phyloP scores from a whole-genome alignment of 2,113 vertebrate genomes.

The Gobius niger region DNA sequence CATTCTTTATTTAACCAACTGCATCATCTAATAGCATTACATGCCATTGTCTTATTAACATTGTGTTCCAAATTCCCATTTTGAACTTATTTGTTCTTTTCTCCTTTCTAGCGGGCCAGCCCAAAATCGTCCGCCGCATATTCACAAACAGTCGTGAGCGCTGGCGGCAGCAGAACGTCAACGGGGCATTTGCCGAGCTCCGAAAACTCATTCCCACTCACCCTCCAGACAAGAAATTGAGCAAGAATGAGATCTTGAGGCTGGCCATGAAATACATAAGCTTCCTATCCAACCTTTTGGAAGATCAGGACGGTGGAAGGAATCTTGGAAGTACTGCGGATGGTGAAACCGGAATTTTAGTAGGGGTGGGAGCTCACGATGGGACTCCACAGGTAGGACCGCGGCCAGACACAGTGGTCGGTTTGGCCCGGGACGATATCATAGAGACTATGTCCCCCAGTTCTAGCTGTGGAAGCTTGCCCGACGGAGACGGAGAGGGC shows the following conservation, averaged over 20 bases:
- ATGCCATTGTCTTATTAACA: not conserved
- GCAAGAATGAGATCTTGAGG: slow-evolving; percentile 95
- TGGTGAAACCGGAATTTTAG: slow-evolving; percentile 79
- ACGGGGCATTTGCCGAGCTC: slow-evolving; percentile 91
- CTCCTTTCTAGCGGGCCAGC: slow-evolving; percentile 81
- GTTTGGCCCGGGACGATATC: slow-evolving; percentile 86
- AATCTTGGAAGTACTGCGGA: slow-evolving; percentile 82
- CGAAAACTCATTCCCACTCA: slow-evolving; percentile 94
- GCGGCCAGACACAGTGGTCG: slow-evolving; percentile 78
- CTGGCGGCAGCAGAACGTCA: slow-evolving; percentile 96
- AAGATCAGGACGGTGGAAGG: slow-evolving; percentile 89
- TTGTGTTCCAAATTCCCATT: not conserved
- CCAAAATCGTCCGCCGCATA: slow-evolving; percentile 91
- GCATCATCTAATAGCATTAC: slow-evolving; percentile 21
- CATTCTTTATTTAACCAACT: slow-evolving; percentile 15
- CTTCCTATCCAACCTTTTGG: slow-evolving; percentile 93
- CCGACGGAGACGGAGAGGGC: slow-evolving; percentile 88
- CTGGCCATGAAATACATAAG: slow-evolving; percentile 98
- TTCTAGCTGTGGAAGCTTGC: slow-evolving; percentile 91
- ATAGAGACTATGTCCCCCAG: slow-evolving; percentile 90
- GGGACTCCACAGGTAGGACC: slow-evolving; percentile 78
- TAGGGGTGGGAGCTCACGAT: slow-evolving; percentile 74
- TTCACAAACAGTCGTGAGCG: slow-evolving; percentile 95
- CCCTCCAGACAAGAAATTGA: slow-evolving; percentile 92
- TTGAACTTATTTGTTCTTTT: slow-evolving; percentile 53